These are phyloP conservation scores for Mya arenaria DNA, from an alignment of 1,140 invertebrate genomes.

Conservation along the genomic window DNA sequence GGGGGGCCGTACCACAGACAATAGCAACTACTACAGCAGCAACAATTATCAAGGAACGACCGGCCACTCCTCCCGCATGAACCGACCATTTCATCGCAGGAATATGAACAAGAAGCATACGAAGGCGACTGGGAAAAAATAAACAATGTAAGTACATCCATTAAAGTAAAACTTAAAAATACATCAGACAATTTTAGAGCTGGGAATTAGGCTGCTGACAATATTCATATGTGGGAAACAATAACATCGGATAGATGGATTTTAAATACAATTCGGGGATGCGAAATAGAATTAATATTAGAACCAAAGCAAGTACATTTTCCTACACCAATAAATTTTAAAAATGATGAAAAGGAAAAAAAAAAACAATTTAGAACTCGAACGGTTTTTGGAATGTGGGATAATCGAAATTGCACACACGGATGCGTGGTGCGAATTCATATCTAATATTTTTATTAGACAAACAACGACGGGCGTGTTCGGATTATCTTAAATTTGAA, in stretches of 20 bases:
- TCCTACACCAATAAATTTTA: conserved; percentile 1
- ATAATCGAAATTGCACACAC: conserved; percentile 9
- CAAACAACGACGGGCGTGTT: not conserved
- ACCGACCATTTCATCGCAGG: not conserved
- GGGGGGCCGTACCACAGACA: not conserved
- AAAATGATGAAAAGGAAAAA: conserved; percentile 7
- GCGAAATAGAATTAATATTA: not conserved
- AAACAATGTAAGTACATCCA: not conserved
- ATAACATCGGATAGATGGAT: conserved; percentile 16
- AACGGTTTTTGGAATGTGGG: conserved; percentile 4
- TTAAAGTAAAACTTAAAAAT: not conserved
- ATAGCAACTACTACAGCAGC: not conserved
- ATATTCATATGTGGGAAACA: conserved; percentile 19
- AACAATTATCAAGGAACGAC: not conserved
- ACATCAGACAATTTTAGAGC: conserved; percentile 24
- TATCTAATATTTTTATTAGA: conserved; percentile 5
- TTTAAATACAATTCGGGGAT: conserved; percentile 19
- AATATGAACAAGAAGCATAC: not conserved
- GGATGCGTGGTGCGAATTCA: conserved; percentile 4
- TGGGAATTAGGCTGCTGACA: conserved; percentile 11
- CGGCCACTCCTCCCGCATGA: not conserved
- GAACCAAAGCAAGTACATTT: conserved; percentile 1
- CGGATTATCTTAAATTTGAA: conserved; percentile 14
- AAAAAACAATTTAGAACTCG: conserved; percentile 8
- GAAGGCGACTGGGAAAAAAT: not conserved